Base-by-base conservation (phyloP, 2,113 vertebrate genomes). In the Xiphias gladius region DNA sequence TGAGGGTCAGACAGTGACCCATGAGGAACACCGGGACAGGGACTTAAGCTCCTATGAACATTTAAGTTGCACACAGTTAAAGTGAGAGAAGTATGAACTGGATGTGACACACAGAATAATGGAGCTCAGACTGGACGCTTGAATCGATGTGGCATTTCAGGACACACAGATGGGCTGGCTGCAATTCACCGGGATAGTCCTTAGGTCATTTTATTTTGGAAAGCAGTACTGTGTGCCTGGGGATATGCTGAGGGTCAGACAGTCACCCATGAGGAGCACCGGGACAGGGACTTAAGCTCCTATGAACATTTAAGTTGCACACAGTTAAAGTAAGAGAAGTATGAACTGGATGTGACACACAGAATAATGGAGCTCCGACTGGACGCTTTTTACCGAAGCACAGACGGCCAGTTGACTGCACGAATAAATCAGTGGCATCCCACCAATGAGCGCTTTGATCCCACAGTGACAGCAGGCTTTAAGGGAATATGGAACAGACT, bases 181-280 rank as follows among this genome's bases (percentile, higher is more conserved):
- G 58, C 59, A 70, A 52, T 69, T 80, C 48, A 57, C 37, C 28
- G 22, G 48, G 59, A 61, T 16, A 71, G 66, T 64, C 80, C 74
- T 83, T 0, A 17, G 73, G 82, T 88, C 35, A 68, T 70, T 80
- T 73, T 73, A 82, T 78, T 86, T 88, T 63, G 72, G 59, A 80
- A 70, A 64, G 71, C 48, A 55, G 68, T 30, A 1, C 75, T 16
- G 19, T 73, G 54, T 68, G 67, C 39, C 30, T 62, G 48, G 37
- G 58, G 66, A 52, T 37, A 32, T 67, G 59, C 72, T 62, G 41
- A 52, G 54, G 73, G 67, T 55, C 66, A 72, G 24, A 41, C 48
- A 41, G 75, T 75, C 73, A 82, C 65, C 72, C 69, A 35, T 12
- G 58, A 86, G 52, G 70, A 81, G 69, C 78, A 75, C 22, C 28